A percentile compares a stretch with the other conserved stretches of the same genome.
phyloP scores from a whole-genome alignment of 2,113 vertebrate genomes.

The Telmatochromis bifrenatus region DNA sequence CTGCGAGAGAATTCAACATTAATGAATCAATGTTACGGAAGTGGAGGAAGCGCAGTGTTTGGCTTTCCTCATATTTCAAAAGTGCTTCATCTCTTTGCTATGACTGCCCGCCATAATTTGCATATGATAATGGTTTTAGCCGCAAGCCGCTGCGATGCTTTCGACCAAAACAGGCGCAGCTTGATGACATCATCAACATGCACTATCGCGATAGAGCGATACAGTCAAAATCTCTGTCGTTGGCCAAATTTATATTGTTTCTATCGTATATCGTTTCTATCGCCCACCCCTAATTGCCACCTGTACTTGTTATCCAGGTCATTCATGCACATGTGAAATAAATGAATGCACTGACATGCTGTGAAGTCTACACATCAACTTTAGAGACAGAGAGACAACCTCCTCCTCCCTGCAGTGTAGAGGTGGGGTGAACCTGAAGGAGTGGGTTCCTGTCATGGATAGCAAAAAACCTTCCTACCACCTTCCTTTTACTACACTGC shows the following conservation, averaged over 20 bases:
- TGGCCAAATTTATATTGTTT: too few species aligned
- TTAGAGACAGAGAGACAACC: not conserved
- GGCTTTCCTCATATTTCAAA: too few species aligned
- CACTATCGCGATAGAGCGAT: too few species aligned
- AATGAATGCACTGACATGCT: not conserved
- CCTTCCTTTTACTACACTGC: not conserved
- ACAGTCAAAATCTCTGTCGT: fast-evolving
- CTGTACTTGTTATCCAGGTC: not conserved
- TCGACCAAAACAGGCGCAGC: too few species aligned
- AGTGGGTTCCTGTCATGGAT: not conserved
- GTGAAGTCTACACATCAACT: not conserved
- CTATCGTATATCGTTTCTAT: too few species aligned
- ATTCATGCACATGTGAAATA: not conserved
- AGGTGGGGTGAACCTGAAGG: not conserved
- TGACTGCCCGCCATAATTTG: too few species aligned
- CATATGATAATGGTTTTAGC: too few species aligned
- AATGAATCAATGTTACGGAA: too few species aligned
- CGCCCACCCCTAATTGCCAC: not conserved
- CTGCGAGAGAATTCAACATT: too few species aligned
- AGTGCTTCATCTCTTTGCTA: too few species aligned
- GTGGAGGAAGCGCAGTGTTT: fast-evolving
- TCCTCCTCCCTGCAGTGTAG: not conserved
- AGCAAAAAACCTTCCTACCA: not conserved
- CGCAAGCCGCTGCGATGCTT: too few species aligned
- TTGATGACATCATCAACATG: too few species aligned